A percentile compares a stretch with the other conserved stretches of the same genome.
phyloP scores from a whole-genome alignment of 2,888 invertebrate species.

The Caenorhabditis imperialis region DNA sequence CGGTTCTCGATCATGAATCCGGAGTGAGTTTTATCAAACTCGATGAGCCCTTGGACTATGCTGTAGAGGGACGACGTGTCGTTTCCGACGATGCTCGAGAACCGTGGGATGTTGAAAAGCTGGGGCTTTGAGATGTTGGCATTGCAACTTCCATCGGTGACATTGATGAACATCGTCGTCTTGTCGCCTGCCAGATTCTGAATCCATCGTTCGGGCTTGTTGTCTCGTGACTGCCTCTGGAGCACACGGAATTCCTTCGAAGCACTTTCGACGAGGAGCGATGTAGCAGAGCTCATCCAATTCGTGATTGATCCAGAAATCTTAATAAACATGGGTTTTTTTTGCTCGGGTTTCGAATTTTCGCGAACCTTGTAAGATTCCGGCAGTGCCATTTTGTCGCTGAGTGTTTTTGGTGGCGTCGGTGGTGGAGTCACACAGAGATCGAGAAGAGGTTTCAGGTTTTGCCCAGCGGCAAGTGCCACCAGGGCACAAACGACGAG shows the following conservation, averaged over 20 bases:
- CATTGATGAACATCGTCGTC: constrained; percentile 10
- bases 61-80: constrained; percentile 16
- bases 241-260: constrained; percentile 17
- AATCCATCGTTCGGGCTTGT: constrained; percentile 32
- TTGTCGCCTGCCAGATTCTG: constrained; percentile 12
- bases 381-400: constrained; percentile 25
- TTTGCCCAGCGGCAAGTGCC: constrained; percentile 8
- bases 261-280: constrained; percentile 21
- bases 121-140: constrained; percentile 11
- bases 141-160: constrained; percentile 30
- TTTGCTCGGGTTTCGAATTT: no score
- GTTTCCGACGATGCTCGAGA: constrained; percentile 13
- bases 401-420: constrained; percentile 17
- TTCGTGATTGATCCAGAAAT: constrained; percentile 40
- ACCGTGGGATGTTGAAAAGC: constrained; percentile 12
- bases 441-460: constrained; percentile 3
- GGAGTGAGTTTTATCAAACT: constrained; percentile 6
- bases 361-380: constrained; percentile 14
- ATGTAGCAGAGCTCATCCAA: constrained; percentile 7
- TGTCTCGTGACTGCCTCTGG: constrained; percentile 3
- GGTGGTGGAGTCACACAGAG: constrained; percentile 26
- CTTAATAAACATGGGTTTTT: constrained; percentile 24
- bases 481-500: constrained; percentile 12
- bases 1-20: constrained; percentile 18
- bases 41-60: constrained; percentile 26